These are phyloP conservation scores for Cataglyphis hispanica DNA, from an alignment of 1,140 invertebrate species.

Conservation along the genomic window DNA sequence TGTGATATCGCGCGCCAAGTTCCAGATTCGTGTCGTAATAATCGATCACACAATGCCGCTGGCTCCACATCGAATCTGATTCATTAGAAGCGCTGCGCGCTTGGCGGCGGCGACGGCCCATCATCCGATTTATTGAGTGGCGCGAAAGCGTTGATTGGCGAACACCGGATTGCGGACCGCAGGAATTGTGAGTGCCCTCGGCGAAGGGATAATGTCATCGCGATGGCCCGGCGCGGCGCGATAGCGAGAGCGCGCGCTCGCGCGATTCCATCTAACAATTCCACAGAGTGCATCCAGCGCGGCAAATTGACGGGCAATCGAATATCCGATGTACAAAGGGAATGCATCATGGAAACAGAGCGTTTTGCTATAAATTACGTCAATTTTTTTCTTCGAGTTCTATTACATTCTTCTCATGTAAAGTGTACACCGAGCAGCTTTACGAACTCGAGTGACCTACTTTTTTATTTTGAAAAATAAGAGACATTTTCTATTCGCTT, in stretches of 20 bases:
- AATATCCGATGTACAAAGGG: conserved; percentile 40
- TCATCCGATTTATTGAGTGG: conserved; percentile 58
- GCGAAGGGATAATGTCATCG: conserved; percentile 67
- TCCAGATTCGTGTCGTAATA: conserved; percentile 34
- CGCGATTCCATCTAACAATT: conserved; percentile 52
- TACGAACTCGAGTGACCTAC: not conserved
- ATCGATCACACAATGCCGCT: conserved; percentile 50
- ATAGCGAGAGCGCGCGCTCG: conserved; percentile 13
- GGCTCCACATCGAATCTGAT: conserved; percentile 61
- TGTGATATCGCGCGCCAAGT: conserved; percentile 51
- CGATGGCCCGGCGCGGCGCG: conserved; percentile 17
- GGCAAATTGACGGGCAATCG: conserved; percentile 55
- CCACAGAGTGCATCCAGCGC: conserved; percentile 53
- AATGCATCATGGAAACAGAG: conserved; percentile 35
- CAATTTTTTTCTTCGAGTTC: conserved; percentile 3
- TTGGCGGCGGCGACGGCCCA: conserved; percentile 28
- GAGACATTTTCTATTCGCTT: not conserved
- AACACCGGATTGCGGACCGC: conserved; percentile 56
- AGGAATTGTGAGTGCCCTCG: conserved; percentile 70
- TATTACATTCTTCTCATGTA: not conserved
- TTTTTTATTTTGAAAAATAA: not conserved
- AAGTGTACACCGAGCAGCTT: not conserved
- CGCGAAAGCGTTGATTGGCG: conserved; percentile 72
- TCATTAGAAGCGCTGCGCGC: conserved; percentile 62
- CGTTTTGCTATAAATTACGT: conserved; percentile 45